Conservation (phyloP, 2,888 invertebrate species). For the Stegophylla sp. region DNA sequence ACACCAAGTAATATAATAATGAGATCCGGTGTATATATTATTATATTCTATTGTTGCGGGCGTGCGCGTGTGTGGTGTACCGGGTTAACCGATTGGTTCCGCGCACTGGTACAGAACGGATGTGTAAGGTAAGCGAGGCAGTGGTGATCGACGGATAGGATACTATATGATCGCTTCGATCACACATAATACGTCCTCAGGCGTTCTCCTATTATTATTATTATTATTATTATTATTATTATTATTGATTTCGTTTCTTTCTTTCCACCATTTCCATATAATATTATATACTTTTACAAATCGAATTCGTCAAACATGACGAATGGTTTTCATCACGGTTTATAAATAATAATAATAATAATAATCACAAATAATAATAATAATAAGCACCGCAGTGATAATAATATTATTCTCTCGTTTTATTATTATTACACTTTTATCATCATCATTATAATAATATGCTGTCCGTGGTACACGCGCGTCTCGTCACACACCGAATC, state of each 20-base stretch:
- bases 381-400: not conserved
- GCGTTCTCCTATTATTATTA: too few relatives aligned
- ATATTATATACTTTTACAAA: slow-evolving; percentile 41
- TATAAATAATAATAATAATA: slow-evolving; percentile 22
- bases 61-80: not conserved
- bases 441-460: too few relatives aligned
- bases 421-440: too few relatives aligned
- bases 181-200: slow-evolving; percentile 21
- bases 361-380: slow-evolving; percentile 10
- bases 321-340: slow-evolving; percentile 52
- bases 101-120: slow-evolving; percentile 40
- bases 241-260: slow-evolving; percentile 48
- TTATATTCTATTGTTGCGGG: not conserved
- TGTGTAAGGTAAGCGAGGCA: too few relatives aligned
- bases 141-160: slow-evolving; percentile 9
- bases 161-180: slow-evolving; percentile 43
- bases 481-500: slow-evolving; percentile 22
- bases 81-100: slow-evolving; percentile 54
- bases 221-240: too few relatives aligned
- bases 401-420: not conserved
- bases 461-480: not conserved
- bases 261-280: not conserved
- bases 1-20: slow-evolving; percentile 49
- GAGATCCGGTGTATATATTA: slow-evolving; percentile 37
- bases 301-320: slow-evolving; percentile 59